Evolutionary conservation across 1,140 invertebrate species (phyloP).

Genomic region (Drosophila bocki): DNA sequence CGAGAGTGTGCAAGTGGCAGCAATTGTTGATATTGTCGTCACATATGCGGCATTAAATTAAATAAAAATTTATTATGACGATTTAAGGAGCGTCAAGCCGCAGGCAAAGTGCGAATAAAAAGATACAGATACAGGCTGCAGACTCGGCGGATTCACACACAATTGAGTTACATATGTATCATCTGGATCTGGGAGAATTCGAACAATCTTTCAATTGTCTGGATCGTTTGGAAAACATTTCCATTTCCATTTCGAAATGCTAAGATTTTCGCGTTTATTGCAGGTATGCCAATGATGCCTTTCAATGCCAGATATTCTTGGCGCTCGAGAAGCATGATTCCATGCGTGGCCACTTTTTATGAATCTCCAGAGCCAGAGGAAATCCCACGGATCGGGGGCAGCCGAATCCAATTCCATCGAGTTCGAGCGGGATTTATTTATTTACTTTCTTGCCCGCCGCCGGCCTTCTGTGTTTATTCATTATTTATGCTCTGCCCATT

Average conservation of each 20-base stretch:
- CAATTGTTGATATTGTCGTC: constrained; percentile 74
- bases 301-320: constrained; percentile 16
- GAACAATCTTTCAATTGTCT: constrained; percentile 62
- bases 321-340: background rate
- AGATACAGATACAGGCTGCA: constrained; percentile 27
- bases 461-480: constrained; percentile 23
- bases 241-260: constrained; percentile 22
- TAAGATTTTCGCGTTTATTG: constrained; percentile 14
- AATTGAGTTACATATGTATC: constrained; percentile 72
- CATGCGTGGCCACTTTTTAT: constrained; percentile 9
- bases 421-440: constrained; percentile 50
- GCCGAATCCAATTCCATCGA: constrained; percentile 37
- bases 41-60: constrained; percentile 75
- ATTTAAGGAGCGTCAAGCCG: constrained; percentile 66
- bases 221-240: constrained; percentile 35
- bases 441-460: constrained; percentile 28
- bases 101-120: constrained; percentile 69
- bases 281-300: constrained; percentile 26
- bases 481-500: constrained; percentile 6
- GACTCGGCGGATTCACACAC: constrained; percentile 42
- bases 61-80: constrained; percentile 82
- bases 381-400: constrained; percentile 4
- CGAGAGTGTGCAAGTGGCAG: constrained; percentile 63
- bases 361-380: background rate
- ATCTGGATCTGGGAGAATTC: constrained; percentile 21